Conservation (phyloP, 2,113 vertebrate genomes). For the Limanda limanda region DNA sequence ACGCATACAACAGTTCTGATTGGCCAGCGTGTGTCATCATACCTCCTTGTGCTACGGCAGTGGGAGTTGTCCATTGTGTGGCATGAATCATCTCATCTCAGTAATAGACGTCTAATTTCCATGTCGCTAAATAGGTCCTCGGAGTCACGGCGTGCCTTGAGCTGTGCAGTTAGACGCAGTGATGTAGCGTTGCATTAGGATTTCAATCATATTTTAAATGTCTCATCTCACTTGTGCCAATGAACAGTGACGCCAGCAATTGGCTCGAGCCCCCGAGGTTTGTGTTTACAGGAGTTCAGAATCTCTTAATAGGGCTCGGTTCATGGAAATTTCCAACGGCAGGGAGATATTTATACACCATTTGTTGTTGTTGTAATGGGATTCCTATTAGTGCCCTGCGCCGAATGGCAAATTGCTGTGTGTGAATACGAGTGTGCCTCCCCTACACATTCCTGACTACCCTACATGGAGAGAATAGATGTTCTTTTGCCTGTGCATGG, state of each 20-base stretch:
- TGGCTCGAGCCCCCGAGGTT: constrained; percentile 43
- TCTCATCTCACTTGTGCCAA: constrained; percentile 47
- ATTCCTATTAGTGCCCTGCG: constrained; percentile 45
- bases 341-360: constrained; percentile 41
- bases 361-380: constrained; percentile 57
- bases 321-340: constrained; percentile 48
- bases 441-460: constrained; percentile 5
- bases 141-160: constrained; percentile 38
- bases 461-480: neutral
- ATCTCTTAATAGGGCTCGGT: constrained; percentile 59
- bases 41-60: neutral
- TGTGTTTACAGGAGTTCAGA: constrained; percentile 63
- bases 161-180: constrained; percentile 55
- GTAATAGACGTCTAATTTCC: constrained; percentile 10
- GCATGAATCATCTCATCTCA: neutral
- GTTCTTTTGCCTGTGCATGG: neutral
- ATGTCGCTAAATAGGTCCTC: constrained; percentile 32
- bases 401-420: constrained; percentile 37
- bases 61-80: neutral
- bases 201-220: constrained; percentile 75
- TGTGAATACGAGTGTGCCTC: neutral
- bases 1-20: constrained; percentile 4
- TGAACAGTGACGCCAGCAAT: constrained; percentile 33
- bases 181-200: constrained; percentile 67
- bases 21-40: neutral